Percentiles rank a stretch among this genome's conserved stretches.
Conservation (phyloP, 2,888 invertebrate species). For the Piscicola geometra region DNA sequence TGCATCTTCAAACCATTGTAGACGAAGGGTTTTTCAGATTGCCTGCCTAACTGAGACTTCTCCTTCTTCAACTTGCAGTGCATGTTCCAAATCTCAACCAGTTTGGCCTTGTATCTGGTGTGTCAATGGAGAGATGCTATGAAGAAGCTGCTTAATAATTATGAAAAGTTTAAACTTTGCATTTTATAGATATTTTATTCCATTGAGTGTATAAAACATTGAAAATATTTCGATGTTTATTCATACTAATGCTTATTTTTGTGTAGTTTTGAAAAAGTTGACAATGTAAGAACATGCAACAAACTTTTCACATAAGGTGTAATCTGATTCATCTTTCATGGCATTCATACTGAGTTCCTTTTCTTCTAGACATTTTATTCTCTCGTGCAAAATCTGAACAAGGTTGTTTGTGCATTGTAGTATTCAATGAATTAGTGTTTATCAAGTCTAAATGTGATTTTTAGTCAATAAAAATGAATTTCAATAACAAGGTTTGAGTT, state of each 20-base stretch:
- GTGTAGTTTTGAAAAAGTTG: no score
- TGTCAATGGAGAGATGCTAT: no score
- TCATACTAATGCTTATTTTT: no score
- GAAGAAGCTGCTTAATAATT: no score
- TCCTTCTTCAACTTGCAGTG: constrained; percentile 61
- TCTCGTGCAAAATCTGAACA: constrained; percentile 3
- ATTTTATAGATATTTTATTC: neutral
- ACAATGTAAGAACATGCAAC: no score
- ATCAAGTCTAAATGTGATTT: no score
- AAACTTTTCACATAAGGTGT: constrained; percentile 22
- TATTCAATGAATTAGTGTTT: no score
- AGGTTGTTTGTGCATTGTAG: no score
- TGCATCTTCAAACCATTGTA: constrained; percentile 48
- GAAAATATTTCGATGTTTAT: no score
- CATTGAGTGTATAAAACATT: no score
- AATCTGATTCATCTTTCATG: constrained; percentile 23
- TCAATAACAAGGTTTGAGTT: no score
- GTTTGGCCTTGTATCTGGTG: constrained; percentile 57
- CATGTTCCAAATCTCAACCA: constrained; percentile 53
- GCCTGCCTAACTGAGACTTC: constrained; percentile 47
- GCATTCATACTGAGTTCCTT: constrained; percentile 14
- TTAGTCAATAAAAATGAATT: no score
- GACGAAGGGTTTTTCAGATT: constrained; percentile 48
- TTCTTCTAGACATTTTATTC: constrained; percentile 19
- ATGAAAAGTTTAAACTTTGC: neutral